phyloP scores from a whole-genome alignment of 2,888 invertebrate species.

The Xestia sexstrigata region DNA sequence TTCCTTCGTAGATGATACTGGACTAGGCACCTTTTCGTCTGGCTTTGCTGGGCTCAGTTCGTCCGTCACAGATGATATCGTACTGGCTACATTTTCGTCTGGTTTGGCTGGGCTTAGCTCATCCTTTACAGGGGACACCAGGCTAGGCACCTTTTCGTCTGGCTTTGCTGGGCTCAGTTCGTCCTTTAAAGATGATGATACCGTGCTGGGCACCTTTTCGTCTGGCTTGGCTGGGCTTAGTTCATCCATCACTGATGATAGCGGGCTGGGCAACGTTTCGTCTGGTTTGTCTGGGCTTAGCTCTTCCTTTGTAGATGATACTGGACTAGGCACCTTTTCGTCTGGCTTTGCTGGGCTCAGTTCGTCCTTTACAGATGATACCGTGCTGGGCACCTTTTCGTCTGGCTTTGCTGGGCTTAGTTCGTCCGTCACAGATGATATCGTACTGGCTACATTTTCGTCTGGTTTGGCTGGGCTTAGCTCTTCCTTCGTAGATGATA shows the following conservation, averaged over 20 bases:
- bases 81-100: background rate
- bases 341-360: slow-evolving; percentile 20
- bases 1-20: background rate
- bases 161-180: background rate
- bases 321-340: background rate
- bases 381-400: background rate
- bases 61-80: rapidly evolving
- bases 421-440: background rate
- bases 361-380: rapidly evolving
- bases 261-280: background rate
- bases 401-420: background rate
- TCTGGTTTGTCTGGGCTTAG: background rate
- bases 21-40: background rate
- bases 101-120: slow-evolving; percentile 14
- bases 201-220: background rate
- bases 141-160: slow-evolving; percentile 18
- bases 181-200: background rate
- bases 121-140: background rate
- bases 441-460: slow-evolving; percentile 15
- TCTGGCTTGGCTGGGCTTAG: background rate
- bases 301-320: background rate
- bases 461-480: background rate
- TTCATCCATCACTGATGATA: background rate
- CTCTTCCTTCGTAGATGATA: background rate
- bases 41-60: background rate